Conservation (phyloP, 2,888 invertebrate species). For the Syrista parreyssii region DNA sequence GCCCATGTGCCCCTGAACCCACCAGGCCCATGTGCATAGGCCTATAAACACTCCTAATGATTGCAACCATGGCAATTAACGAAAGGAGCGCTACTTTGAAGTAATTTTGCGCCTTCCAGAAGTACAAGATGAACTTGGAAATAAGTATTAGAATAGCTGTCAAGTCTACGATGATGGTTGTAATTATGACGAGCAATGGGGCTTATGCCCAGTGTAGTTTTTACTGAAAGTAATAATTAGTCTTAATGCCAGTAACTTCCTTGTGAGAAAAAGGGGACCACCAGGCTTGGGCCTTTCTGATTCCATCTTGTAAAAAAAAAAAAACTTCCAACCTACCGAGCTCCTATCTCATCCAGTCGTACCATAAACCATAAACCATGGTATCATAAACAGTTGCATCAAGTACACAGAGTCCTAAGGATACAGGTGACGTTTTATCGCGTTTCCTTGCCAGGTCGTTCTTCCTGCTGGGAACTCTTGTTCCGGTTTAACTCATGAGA, state of each 20-base stretch:
- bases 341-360: constrained; percentile 17
- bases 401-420: constrained; percentile 33
- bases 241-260: constrained; percentile 11
- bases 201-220: constrained; percentile 1
- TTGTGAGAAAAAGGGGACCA: constrained; percentile 28
- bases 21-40: neutral
- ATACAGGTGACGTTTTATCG: constrained; percentile 55
- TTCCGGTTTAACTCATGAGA: neutral
- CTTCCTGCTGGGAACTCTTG: neutral
- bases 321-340: constrained; percentile 17
- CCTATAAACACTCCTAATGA: constrained; percentile 14
- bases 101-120: constrained; percentile 14
- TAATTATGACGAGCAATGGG: neutral
- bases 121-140: neutral
- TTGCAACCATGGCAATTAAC: constrained; percentile 17
- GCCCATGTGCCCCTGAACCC: constrained; percentile 34
- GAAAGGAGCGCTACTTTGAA: constrained; percentile 18
- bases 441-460: constrained; percentile 22
- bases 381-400: constrained; percentile 31
- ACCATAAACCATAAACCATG: constrained; percentile 11
- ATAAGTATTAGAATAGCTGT: neutral
- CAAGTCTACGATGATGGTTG: neutral
- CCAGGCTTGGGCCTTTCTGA: constrained; percentile 30
- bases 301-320: constrained; percentile 37
- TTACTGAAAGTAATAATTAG: constrained; percentile 27